Evolutionary conservation across 2,113 vertebrate genomes (phyloP).

Genomic region (Galemys pyrenaicus): DNA sequence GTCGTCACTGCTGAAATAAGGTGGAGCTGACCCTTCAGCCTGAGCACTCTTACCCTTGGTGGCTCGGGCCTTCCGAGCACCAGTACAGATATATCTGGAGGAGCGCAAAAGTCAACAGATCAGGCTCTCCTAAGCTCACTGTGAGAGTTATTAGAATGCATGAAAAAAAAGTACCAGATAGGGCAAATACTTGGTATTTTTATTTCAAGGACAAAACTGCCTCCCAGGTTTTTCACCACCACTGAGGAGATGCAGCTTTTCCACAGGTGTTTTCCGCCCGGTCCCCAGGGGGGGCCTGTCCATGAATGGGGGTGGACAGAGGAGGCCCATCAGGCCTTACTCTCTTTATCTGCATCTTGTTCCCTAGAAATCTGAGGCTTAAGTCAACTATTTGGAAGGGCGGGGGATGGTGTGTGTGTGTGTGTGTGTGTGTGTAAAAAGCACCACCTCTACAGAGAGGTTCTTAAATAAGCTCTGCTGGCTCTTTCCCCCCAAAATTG

Average conservation of each 20-base stretch:
- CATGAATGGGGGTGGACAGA: neutral
- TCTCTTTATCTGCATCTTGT: neutral
- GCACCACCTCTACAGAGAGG: neutral
- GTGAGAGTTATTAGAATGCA: neutral
- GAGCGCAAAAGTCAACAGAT: rapidly evolving
- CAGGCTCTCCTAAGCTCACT: neutral
- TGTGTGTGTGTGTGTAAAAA: too few relatives aligned
- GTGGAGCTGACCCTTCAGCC: neutral
- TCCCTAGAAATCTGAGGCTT: neutral
- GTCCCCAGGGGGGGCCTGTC: neutral
- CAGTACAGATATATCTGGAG: too few relatives aligned
- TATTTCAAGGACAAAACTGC: neutral
- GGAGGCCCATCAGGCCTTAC: neutral
- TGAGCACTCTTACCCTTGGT: neutral
- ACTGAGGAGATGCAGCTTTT: neutral
- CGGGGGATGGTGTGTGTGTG: too few relatives aligned
- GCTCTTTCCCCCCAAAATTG: neutral
- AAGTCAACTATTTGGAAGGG: neutral
- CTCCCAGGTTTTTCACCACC: neutral
- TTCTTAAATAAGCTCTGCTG: neutral
- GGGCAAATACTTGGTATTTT: neutral
- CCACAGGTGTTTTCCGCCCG: neutral
- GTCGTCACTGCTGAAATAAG: neutral
- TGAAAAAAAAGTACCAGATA: neutral
- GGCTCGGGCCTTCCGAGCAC: neutral